Evolutionary conservation across 2,888 invertebrate genomes (phyloP), one percentile per base, ranked within the genome.

Genomic region (Epirrhoe tristata): DNA sequence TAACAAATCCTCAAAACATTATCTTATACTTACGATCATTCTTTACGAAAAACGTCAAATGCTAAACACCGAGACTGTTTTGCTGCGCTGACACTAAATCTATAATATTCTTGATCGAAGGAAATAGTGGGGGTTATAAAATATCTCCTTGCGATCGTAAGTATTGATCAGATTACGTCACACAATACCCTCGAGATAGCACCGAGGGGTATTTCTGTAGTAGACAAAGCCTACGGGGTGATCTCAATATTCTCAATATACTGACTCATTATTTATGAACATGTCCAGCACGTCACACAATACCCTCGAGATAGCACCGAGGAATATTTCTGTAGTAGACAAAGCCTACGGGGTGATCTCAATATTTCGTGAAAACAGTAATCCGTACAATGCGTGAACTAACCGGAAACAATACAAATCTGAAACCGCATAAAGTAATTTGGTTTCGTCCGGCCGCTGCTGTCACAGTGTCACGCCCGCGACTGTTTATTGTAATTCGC

Each of bases 401-500:
- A 59, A 53, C 63, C 67, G 57, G 67, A 63, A 61, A 58, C 50
- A 61, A 57, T 53, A 54, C 63, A 64, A 67, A 67, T 64, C 61
- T 58, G 68, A 68, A 64, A 64, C 61, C 68, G 55, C 68, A 62
- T 62, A 52, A 63, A 67, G 68, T 64, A 68, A 68, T 68, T 68
- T 60, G 64, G 61, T 68, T 68, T 61, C 53, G 64, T 68, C 64
- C 68, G 46, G 60, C 55, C 58, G 36, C 63, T 57, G 32, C 53
- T 63, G 63, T 66, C 66, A 63, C 63, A 60, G 51, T 61, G 66
- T 63, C 65, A 63, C 52, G 69, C 65, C 52, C 36, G 34, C 58
- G 14, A 64, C 8, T 63, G 65, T 63, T 58, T 63, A 64, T 63
- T 60, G 60, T 43, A 51, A 56, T 63, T 65, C 65, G 51, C 61